A percentile compares a stretch with the other conserved stretches of the same genome.
Evolutionary conservation across 2,113 vertebrate species (phyloP).

Genomic region (Pelusios castaneus): DNA sequence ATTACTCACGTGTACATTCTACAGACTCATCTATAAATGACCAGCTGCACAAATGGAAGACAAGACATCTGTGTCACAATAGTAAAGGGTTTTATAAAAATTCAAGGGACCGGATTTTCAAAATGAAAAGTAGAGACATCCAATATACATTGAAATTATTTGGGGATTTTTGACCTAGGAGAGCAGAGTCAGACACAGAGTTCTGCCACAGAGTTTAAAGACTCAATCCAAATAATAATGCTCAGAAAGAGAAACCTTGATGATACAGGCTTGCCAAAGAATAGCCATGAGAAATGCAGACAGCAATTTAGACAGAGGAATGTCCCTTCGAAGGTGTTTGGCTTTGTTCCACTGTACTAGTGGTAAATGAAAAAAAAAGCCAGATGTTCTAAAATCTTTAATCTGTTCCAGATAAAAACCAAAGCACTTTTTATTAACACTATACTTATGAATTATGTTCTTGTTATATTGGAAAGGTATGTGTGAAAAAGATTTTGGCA

Average conservation of each 20-base stretch:
- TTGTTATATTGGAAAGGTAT: not conserved
- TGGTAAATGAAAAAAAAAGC: not conserved
- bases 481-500: not conserved
- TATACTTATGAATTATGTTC: not conserved
- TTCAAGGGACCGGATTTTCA: not conserved
- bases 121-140: not conserved
- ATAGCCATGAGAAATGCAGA: not conserved
- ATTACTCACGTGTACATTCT: not conserved
- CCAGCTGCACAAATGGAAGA: not conserved
- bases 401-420: not conserved
- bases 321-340: not conserved
- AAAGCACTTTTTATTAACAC: not conserved
- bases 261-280: not conserved
- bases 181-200: not conserved
- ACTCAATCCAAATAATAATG: not conserved
- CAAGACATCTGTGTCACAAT: not conserved
- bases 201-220: not conserved
- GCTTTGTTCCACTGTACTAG: not conserved
- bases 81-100: not conserved
- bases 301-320: not conserved
- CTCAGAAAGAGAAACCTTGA: not conserved
- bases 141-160: not conserved
- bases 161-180: not conserved
- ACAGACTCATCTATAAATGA: not conserved
- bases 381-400: not conserved